Conservation (phyloP, 2,113 vertebrate species). For the Chlorocebus sabaeus region DNA sequence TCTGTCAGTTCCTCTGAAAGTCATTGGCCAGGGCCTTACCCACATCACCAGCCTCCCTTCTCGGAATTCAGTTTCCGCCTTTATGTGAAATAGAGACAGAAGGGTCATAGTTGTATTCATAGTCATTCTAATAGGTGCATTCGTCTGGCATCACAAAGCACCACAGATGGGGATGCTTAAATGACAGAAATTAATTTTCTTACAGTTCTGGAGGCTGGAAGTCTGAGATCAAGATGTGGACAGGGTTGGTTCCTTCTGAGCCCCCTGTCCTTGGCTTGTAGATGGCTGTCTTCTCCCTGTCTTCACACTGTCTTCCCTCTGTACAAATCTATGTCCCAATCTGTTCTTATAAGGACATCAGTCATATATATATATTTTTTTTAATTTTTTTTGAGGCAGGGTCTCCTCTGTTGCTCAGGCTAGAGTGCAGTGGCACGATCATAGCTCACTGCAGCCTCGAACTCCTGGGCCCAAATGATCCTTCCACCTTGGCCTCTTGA, state of each 20-base stretch:
- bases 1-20: neutral
- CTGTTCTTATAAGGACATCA: neutral
- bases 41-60: neutral
- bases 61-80: neutral
- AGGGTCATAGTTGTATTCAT: no score
- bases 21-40: neutral
- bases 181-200: neutral
- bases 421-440: no score
- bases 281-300: neutral
- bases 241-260: neutral
- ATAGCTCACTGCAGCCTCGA: no score
- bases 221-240: neutral
- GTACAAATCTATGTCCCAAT: neutral
- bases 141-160: fast-evolving
- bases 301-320: neutral
- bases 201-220: neutral
- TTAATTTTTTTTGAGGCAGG: no score
- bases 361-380: neutral
- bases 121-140: fast-evolving
- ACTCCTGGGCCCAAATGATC: no score
- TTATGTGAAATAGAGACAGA: neutral
- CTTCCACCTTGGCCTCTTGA: no score
- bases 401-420: no score
- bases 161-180: neutral
- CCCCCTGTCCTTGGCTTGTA: neutral